Percentiles rank a stretch among this genome's conserved stretches.
These are phyloP conservation scores for Ammodytes dubius DNA, from an alignment of 2,113 vertebrate genomes.

Conservation along the genomic window DNA sequence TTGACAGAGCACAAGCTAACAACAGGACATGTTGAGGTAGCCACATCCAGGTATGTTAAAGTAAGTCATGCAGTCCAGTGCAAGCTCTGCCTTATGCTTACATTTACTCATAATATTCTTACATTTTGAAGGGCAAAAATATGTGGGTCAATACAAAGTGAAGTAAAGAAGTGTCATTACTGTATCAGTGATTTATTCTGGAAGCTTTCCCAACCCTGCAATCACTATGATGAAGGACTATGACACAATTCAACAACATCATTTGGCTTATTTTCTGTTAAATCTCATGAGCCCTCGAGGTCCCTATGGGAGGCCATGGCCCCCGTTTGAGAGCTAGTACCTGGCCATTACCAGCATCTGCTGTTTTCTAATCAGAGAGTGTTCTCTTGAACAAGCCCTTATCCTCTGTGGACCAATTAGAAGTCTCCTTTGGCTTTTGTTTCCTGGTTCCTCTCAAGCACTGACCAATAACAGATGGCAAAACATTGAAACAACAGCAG, in stretches of 20 bases:
- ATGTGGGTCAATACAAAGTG: not conserved
- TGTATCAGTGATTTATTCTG: conserved; percentile 3
- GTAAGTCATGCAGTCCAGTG: too few species aligned
- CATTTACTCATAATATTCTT: not conserved
- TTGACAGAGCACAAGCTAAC: too few species aligned
- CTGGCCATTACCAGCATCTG: conserved; percentile 57
- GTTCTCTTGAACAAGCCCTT: conserved; percentile 49
- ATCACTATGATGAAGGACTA: conserved; percentile 3
- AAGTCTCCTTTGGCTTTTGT: conserved; percentile 61
- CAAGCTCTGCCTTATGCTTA: too few species aligned
- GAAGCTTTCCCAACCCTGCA: not conserved
- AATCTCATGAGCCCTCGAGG: conserved; percentile 23
- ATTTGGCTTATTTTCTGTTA: conserved; percentile 50
- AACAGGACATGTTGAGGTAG: too few species aligned
- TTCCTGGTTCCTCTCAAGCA: conserved; percentile 68
- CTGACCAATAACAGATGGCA: conserved; percentile 78
- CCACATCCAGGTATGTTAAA: too few species aligned
- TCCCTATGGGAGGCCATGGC: conserved; percentile 37
- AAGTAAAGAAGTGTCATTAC: not conserved
- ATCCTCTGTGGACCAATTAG: conserved; percentile 80
- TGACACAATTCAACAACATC: conserved; percentile 44
- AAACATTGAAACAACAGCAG: conserved; percentile 46
- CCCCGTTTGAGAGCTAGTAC: conserved; percentile 33
- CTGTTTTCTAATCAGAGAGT: conserved; percentile 66
- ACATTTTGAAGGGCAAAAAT: not conserved